Percentiles rank a stretch among this genome's conserved stretches.
phyloP scores from a whole-genome alignment of 2,113 vertebrate genomes.

The Sylvicapra grimmia region DNA sequence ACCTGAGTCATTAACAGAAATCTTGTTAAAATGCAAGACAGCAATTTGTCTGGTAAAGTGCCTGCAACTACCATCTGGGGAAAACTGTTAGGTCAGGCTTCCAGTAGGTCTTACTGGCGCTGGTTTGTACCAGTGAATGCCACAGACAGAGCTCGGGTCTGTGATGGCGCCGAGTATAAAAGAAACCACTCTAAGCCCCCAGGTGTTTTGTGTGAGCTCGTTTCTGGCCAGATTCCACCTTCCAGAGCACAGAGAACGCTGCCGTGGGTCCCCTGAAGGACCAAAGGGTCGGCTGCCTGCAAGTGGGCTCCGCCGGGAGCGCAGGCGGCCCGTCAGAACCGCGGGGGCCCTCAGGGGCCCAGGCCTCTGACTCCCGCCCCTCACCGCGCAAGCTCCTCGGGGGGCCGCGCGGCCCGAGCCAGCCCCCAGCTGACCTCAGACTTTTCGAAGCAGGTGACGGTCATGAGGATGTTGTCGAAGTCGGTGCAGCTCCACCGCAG shows the following conservation, averaged over 20 bases:
- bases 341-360: not conserved
- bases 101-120: not conserved
- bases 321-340: not conserved
- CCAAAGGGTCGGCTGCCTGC: not conserved
- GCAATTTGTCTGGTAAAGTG: not conserved
- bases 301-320: not conserved
- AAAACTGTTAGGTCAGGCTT: not conserved
- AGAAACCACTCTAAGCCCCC: not conserved
- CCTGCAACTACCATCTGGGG: not conserved
- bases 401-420: not conserved
- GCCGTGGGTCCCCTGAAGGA: not conserved
- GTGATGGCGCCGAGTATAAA: not conserved
- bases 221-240: not conserved
- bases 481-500: slow-evolving; percentile 96
- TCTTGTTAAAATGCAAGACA: not conserved
- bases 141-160: not conserved
- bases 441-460: slow-evolving; percentile 89
- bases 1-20: not conserved
- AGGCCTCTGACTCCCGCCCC: not conserved
- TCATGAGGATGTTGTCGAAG: slow-evolving; percentile 96
- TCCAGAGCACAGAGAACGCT: not conserved
- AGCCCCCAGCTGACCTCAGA: slow-evolving; percentile 74
- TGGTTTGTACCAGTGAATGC: not conserved
- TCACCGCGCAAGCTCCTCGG: not conserved
- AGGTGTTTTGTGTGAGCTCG: not conserved